These are phyloP conservation scores for Eugnorisma glareosa DNA, from an alignment of 2,888 invertebrate genomes.

Conservation along the genomic window DNA sequence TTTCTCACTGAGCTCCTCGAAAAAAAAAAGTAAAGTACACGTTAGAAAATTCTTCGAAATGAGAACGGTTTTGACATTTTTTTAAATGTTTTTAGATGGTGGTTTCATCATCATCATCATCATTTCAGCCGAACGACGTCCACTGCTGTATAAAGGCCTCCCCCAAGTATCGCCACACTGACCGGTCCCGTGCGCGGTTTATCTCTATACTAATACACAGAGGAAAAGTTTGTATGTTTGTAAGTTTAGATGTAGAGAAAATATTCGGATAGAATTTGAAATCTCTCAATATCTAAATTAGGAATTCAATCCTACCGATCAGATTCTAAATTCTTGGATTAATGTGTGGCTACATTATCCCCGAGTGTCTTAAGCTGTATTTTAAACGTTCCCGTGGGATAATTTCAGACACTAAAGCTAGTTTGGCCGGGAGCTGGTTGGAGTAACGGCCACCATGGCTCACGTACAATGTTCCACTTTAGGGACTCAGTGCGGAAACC, in stretches of 20 bases:
- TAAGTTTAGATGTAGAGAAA: background rate
- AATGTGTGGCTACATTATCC: background rate
- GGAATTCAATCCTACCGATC: background rate
- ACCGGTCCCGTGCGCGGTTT: too few species aligned
- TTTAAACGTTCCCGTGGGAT: background rate
- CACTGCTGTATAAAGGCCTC: too few species aligned
- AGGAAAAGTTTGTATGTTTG: background rate
- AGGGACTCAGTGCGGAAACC: too few species aligned
- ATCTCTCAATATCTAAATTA: too few species aligned
- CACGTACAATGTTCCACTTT: too few species aligned
- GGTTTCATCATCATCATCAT: too few species aligned
- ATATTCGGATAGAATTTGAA: background rate
- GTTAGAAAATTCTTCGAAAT: background rate
- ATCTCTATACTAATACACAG: background rate
- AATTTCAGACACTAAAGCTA: too few species aligned
- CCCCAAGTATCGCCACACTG: too few species aligned
- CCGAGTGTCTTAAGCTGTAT: background rate
- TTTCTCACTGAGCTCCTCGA: background rate
- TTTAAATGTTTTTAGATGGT: background rate
- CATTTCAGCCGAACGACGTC: too few species aligned
- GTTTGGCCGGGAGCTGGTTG: too few species aligned
- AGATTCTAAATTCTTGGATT: background rate
- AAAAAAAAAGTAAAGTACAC: background rate
- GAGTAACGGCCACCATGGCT: too few species aligned
- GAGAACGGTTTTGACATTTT: background rate